Evolutionary conservation across 2,797 vertebrate species (phyloP), one percentile per base, ranked within the genome.

Genomic region (Phoeniculus purpureus): DNA sequence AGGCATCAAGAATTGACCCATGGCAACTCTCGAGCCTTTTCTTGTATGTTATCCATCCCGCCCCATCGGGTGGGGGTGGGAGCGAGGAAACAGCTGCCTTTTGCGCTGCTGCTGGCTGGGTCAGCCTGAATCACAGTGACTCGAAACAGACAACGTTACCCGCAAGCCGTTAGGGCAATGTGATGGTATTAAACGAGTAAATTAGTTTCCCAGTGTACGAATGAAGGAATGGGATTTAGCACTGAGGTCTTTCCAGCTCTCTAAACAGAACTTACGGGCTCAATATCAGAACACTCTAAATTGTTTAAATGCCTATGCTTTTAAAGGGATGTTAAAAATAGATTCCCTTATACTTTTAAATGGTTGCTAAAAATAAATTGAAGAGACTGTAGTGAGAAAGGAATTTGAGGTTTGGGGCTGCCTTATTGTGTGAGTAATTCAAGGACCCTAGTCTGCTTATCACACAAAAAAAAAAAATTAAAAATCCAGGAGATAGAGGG

Each of bases 241-340:
- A 25, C 23, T 45, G 37, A 71, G 43, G 16, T 58, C 16, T 62
- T 85, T 81, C 32, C 32, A 66, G 12, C 47, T 87, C 32, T 68
- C 23, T 71, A 43, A 82, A 85, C 21, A 72, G 51, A 82, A 81
- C 6, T 50, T 22, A 62, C 48, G 34, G 56, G 29, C 90, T 84
- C 48, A 82, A 2, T 55, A 93, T 47, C 66, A 87, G 51, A 91
- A 76, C 80, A 9, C 43, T 50, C 15, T 31, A 87, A 89, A 82
- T 51, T 66, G 51, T 87, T 90, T 13, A 1, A 66, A 64, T 72
- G 21, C 12, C 32, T 55, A 3, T 68, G 48, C 47, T 82, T 88
- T 79, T 76, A 77, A 84, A 80, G 12, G 12, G 6, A 50, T 52
- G 11, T 55, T 88, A 81, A 91, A 93, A 91, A 78, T 85, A 81